Evolutionary conservation across 2,113 vertebrate species (phyloP).

Genomic region (Campylomormyrus tamandua): DNA sequence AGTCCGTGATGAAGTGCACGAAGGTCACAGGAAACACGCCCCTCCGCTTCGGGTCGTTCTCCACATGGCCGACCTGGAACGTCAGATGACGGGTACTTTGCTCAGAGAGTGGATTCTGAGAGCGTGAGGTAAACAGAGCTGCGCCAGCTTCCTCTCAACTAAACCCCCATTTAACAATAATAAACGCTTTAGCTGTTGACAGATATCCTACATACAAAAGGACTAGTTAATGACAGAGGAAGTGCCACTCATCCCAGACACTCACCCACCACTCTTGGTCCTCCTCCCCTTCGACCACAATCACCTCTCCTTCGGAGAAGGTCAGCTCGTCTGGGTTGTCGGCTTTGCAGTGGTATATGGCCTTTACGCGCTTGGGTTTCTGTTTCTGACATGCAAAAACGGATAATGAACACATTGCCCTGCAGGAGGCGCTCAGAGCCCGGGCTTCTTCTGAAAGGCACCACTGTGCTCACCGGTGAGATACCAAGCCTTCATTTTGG

Average conservation of each 20-base stretch:
- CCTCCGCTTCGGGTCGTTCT: constrained; percentile 73
- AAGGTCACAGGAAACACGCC: constrained; percentile 89
- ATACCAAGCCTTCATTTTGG: neutral
- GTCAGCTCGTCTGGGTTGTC: constrained; percentile 91
- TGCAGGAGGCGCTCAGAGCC: neutral
- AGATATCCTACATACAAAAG: neutral
- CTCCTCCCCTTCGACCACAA: constrained; percentile 88
- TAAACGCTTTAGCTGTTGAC: neutral
- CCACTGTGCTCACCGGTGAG: neutral
- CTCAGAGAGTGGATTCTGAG: neutral
- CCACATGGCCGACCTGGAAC: constrained; percentile 84
- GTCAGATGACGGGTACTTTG: neutral
- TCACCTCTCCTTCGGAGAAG: constrained; percentile 84
- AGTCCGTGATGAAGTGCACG: constrained; percentile 91
- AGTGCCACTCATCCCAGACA: neutral
- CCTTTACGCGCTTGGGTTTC: constrained; percentile 80
- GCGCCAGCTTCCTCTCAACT: neutral
- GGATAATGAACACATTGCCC: neutral
- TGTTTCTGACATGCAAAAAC: constrained; percentile 61
- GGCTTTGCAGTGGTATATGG: constrained; percentile 84
- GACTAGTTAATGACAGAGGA: neutral
- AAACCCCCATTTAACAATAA: neutral
- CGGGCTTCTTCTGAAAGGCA: neutral
- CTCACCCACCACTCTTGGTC: constrained; percentile 97
- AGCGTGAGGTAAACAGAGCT: neutral